Evolutionary conservation across 2,888 invertebrate species (phyloP).

Genomic region (Apamea sordens): DNA sequence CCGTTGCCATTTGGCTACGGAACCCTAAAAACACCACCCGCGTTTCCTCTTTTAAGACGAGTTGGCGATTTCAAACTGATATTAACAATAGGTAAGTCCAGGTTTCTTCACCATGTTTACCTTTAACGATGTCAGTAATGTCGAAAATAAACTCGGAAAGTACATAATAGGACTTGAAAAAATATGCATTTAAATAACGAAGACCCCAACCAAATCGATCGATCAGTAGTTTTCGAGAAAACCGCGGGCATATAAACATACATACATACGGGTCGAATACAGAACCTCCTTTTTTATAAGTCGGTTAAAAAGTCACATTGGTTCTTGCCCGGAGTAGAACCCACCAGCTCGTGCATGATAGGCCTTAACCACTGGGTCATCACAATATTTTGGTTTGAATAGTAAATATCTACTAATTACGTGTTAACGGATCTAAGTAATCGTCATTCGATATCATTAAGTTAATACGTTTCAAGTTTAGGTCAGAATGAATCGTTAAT

Average conservation of each 20-base stretch:
- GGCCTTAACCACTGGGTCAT: not conserved
- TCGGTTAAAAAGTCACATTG: not conserved
- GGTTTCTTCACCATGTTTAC: not conserved
- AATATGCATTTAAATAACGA: no score
- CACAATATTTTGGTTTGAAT: not conserved
- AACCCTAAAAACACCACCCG: no score
- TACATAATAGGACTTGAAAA: not conserved
- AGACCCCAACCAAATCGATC: no score
- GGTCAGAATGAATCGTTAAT: slow-evolving; percentile 57
- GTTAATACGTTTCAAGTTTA: slow-evolving; percentile 52
- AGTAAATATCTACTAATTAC: slow-evolving; percentile 12
- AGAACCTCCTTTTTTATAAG: no score
- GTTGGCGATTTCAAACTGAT: not conserved
- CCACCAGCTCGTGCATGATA: not conserved
- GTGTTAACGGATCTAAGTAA: slow-evolving; percentile 9
- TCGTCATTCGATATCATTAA: slow-evolving; percentile 41
- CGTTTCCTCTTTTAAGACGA: no score
- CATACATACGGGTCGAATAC: no score
- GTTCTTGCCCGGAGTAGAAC: not conserved
- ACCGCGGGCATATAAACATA: no score
- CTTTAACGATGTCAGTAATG: not conserved
- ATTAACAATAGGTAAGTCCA: not conserved
- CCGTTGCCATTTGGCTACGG: no score
- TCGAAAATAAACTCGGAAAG: not conserved
- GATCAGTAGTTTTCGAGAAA: no score